Conservation (phyloP, 2,797 vertebrate genomes). For the Petrocephalus schoutedeni region DNA sequence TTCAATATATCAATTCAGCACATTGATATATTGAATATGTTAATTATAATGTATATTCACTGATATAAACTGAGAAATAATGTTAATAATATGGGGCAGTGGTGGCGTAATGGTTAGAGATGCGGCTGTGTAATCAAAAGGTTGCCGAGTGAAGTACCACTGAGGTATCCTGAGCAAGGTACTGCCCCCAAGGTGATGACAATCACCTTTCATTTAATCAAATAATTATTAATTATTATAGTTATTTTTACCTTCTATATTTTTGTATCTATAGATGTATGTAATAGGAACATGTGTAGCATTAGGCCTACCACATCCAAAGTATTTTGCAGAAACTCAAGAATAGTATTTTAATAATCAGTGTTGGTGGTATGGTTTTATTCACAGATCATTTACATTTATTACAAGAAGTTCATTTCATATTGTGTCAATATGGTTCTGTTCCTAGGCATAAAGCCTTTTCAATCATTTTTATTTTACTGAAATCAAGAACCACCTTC, state of each 20-base stretch:
- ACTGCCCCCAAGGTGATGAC: no score
- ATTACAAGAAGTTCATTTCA: not conserved
- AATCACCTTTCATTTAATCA: no score
- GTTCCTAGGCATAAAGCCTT: not conserved
- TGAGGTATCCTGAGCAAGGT: no score
- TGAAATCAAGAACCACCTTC: not conserved
- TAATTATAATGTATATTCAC: not conserved
- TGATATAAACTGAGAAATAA: not conserved
- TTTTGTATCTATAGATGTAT: not conserved
- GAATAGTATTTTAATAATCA: not conserved
- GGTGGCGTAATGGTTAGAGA: no score
- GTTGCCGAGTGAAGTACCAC: no score
- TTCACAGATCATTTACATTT: not conserved
- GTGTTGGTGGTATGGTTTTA: not conserved
- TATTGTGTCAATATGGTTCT: not conserved
- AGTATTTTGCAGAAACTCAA: not conserved
- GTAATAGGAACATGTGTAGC: not conserved
- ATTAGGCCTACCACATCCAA: not conserved
- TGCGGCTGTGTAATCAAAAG: no score
- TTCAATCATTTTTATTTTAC: not conserved
- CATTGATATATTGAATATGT: not conserved
- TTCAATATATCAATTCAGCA: not conserved
- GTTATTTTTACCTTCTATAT: not conserved
- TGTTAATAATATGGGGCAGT: no score
- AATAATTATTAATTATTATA: not conserved